A percentile compares a stretch with the other conserved stretches of the same genome.
phyloP scores from a whole-genome alignment of 2,888 invertebrate species.

The Nysson spinosus region DNA sequence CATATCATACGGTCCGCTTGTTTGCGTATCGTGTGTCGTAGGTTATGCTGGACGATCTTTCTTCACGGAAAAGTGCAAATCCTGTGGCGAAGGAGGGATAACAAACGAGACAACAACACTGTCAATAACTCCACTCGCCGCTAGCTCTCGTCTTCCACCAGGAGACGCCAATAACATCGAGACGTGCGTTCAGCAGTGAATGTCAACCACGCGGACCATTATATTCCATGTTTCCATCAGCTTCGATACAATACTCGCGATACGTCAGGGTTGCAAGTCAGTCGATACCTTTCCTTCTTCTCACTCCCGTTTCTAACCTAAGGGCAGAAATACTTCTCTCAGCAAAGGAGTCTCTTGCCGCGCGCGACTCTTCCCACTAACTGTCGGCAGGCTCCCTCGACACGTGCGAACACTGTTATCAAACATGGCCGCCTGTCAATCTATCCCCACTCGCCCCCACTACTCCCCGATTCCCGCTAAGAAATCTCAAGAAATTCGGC shows the following conservation, averaged over 20 bases:
- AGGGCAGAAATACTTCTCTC: constrained; percentile 1
- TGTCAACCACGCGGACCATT: too few species aligned
- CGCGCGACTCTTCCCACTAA: constrained; percentile 19
- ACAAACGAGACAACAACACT: constrained; percentile 13
- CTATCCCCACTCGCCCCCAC: constrained; percentile 17
- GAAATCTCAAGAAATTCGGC: neutral
- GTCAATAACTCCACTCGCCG: constrained; percentile 23
- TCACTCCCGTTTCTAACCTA: neutral
- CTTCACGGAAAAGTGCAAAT: neutral
- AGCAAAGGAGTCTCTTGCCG: constrained; percentile 7
- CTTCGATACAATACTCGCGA: neutral
- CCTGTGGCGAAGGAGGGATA: constrained; percentile 7
- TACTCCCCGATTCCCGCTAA: neutral
- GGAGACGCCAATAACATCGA: too few species aligned
- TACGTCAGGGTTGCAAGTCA: neutral
- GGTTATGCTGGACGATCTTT: constrained; percentile 15
- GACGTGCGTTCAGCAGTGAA: too few species aligned
- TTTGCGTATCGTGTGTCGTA: constrained; percentile 17
- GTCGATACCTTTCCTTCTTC: too few species aligned
- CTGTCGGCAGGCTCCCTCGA: constrained; percentile 42
- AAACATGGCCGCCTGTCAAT: constrained; percentile 60
- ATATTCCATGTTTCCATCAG: too few species aligned
- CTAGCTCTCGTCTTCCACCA: neutral
- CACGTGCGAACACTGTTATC: constrained; percentile 60
- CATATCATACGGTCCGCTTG: constrained; percentile 22